Conservation (phyloP, 2,113 vertebrate genomes). For the human (Homo sapiens) region GRCh38 chr5:39608001-39608500, state of each 20-base stretch:
- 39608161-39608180: not conserved
- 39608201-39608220: not conserved
- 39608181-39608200: not conserved
- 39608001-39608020: not conserved
- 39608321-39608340: not conserved
- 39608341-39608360: not conserved
- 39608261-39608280: not conserved
- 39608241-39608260: not conserved
- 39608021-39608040: not conserved
- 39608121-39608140: not conserved
- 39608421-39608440: not conserved
- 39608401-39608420: not conserved
- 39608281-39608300: not conserved
- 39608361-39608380: not conserved
- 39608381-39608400: not conserved
- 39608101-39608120: not conserved
- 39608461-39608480: not conserved
- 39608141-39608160: not conserved
- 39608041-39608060: not conserved
- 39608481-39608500: too few relatives aligned
- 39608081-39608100: conserved; percentile 8
- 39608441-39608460: not conserved
- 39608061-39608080: not conserved
- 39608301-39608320: not conserved
- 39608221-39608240: not conserved